Evolutionary conservation across 1,140 invertebrate genomes (phyloP).

Genomic region (Chironomus striatipennis): DNA sequence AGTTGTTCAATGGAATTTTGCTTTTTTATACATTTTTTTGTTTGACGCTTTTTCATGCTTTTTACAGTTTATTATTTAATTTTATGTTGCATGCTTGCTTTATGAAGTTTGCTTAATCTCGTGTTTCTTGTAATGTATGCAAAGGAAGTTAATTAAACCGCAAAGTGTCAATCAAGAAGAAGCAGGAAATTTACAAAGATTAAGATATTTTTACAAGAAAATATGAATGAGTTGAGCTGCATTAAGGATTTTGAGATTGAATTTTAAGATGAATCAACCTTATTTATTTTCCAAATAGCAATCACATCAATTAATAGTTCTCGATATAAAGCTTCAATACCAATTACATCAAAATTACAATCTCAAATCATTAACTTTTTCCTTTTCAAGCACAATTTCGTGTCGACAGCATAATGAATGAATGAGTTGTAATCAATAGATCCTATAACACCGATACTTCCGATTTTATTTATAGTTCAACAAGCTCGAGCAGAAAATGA

Average conservation of each 20-base stretch:
- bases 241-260: no score
- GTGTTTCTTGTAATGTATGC: no score
- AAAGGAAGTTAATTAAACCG: neutral
- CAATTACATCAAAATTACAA: neutral
- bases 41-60: no score
- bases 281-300: no score
- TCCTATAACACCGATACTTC: neutral
- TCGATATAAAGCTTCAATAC: no score
- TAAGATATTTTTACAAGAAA: neutral
- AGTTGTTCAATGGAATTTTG: no score
- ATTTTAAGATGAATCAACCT: no score
- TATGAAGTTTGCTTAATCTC: no score
- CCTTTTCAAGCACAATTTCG: neutral
- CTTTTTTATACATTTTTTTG: no score
- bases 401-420: neutral
- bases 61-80: no score
- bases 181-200: neutral
- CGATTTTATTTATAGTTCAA: conserved; percentile 9
- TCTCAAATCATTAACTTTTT: neutral
- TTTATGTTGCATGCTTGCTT: no score
- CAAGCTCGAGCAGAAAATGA: neutral
- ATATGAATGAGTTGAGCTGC: neutral
- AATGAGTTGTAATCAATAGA: neutral
- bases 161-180: conserved; percentile 1
- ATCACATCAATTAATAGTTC: no score